phyloP scores from a whole-genome alignment of 2,797 vertebrate genomes.

The Coregonus suidteri region DNA sequence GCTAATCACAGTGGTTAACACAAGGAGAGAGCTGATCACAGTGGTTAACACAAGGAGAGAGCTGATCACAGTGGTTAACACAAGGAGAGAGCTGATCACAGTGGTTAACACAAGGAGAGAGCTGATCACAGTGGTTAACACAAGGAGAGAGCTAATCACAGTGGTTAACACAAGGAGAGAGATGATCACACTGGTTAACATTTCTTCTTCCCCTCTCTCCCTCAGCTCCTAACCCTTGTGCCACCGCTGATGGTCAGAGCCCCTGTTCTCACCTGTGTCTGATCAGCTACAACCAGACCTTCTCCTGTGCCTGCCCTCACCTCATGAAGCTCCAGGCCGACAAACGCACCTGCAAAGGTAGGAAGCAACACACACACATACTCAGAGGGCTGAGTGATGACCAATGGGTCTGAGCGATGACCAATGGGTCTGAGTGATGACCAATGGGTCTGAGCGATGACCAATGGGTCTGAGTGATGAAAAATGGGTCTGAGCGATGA shows the following conservation, averaged over 20 bases:
- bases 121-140: neutral
- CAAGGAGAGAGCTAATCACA: neutral
- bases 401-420: too few species aligned
- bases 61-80: too few species aligned
- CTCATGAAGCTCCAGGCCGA: conserved; percentile 94
- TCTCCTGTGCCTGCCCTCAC: conserved; percentile 94
- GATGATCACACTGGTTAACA: neutral
- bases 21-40: too few species aligned
- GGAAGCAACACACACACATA: neutral
- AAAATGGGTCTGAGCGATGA: too few species aligned
- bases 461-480: too few species aligned
- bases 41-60: too few species aligned
- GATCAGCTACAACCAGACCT: conserved; percentile 95
- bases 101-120: neutral
- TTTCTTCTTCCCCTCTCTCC: neutral
- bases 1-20: too few species aligned
- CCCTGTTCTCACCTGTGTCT: conserved; percentile 96
- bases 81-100: too few species aligned
- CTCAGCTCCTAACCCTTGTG: conserved; percentile 93
- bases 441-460: too few species aligned
- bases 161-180: neutral
- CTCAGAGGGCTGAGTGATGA: too few species aligned
- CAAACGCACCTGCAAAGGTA: conserved; percentile 91
- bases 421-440: too few species aligned
- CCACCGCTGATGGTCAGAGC: conserved; percentile 81